Base-by-base conservation (phyloP, 2,888 invertebrate genomes). In the Drosophila eohydei region DNA sequence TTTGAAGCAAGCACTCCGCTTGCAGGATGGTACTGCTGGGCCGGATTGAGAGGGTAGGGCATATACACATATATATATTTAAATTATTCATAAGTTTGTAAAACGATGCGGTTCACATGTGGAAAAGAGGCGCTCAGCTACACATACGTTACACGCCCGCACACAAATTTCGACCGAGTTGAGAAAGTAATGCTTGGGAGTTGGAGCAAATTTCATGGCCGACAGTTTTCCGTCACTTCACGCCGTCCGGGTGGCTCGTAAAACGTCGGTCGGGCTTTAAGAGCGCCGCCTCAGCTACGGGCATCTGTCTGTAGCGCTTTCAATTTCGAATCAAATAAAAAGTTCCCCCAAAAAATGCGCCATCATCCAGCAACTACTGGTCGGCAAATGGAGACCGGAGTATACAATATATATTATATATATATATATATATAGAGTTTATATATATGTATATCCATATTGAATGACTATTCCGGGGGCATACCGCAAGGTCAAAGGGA, bases 281-380 rank as follows among this genome's bases (percentile, higher is more conserved):
- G 32, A 43, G 54, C 43, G 26, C 16, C 21, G 44, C 30, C 58
- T 21, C 21, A 48, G 34, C 58, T 21, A 48, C 63, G 73, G 55
- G 70, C 79, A 71, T 61, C 60, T 66, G 80, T 76, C 74, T 83
- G 81, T 69, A 73, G 52, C 67, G 83, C 74, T 80, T 83, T 80
- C 81, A 86, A 78, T 86, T 83, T 86, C 72, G 73, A 83, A 80
- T 83, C 87, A 80, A 86, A 83, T 83, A 80, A 86, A 83, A 83
- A 86, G 70, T 87, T 86, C 67, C 55, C 66, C 38, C 32, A 30
- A 70, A 76, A 81, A 78, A 38, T 76, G 81, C 63, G 60, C 56
- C 70, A 64, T 79, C 82, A 71, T 70, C 65, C 63, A 67, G 34
- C 50, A 32, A 71, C 66, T 62, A 52, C 59, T 43, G 55, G 48